Evolutionary conservation across 2,797 vertebrate species (phyloP), one percentile per base, ranked within the genome.

Genomic region (Steatocranus sp.): DNA sequence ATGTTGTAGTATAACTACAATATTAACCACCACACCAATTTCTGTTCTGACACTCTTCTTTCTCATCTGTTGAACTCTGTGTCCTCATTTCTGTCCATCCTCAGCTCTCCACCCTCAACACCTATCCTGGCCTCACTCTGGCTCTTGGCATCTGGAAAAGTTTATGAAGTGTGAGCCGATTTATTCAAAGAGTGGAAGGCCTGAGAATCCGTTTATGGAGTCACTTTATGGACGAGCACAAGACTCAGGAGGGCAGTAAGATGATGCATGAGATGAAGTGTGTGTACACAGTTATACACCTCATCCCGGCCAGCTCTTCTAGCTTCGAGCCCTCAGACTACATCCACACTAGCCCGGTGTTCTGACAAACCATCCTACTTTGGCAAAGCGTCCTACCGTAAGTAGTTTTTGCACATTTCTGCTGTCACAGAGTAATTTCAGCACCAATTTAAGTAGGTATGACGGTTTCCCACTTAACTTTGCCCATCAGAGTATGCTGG

Each of bases 91-190:
- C 78, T 38, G 32, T 70, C 51, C 77, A 54, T 38, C 27, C 49
- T 4, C 36, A 50, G 20, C 78, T 36, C 11, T 50, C 18, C 36
- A n/a, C 7, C 20, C 23, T 7, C 46, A 6, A 9, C 70, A 17
- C 12, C 58, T 3, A 25, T 23, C 15, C 27, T 49, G 9, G 41
- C 38, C 83, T 91, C 93, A 95, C 93, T 93, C 93, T 93, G 91
- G 91, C 93, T 91, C 87, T 76, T 15, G 86, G 91, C 89, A 91
- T 94, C 91, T 92, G 91, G 88, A 81, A 89, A 76, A 92, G 92
- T 93, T 90, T 93, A 93, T 93, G 89, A 86, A 90, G 90, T 94
- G 92, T 89, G 90, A 91, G 86, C 56, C 84, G 85, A 92, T 94
- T 92, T 94, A 94, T 93, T 94, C 91, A 81, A 84, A 73, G 82